Evolutionary conservation across 2,113 vertebrate species (phyloP).

Genomic region (Sebastes schlegelii): DNA sequence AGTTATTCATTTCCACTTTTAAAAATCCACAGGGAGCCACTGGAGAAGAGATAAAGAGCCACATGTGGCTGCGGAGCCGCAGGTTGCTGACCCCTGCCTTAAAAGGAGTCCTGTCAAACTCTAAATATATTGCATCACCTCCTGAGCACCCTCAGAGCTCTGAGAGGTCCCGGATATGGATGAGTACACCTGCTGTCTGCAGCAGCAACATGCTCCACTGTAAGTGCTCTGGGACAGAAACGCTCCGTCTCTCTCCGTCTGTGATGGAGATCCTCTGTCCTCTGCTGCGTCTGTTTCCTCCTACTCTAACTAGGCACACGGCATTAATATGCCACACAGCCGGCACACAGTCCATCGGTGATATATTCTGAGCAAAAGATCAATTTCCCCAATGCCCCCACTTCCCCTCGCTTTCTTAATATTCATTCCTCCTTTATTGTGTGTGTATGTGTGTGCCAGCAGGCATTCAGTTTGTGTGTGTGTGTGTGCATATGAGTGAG

Average conservation of each 20-base stretch:
- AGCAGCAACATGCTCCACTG: conserved; percentile 3
- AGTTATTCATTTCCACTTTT: too few species aligned
- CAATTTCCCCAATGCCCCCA: conserved; percentile 62
- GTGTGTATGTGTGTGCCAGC: not conserved
- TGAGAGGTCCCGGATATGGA: not conserved
- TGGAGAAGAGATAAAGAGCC: too few species aligned
- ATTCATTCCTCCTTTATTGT: conserved; percentile 6
- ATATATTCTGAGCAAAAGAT: conserved; percentile 69
- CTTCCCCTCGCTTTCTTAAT: conserved; percentile 32
- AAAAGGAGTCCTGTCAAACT: not conserved
- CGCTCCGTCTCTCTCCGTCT: not conserved
- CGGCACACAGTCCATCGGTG: conserved; percentile 41
- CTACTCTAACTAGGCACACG: conserved; percentile 56
- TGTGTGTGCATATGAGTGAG: conserved; percentile 12
- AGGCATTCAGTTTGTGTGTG: not conserved
- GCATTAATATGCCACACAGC: conserved; percentile 70
- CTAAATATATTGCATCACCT: not conserved
- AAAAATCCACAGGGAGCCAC: too few species aligned
- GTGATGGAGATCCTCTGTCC: conserved; percentile 56
- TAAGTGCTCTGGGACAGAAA: conserved; percentile 7
- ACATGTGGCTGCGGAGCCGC: too few species aligned
- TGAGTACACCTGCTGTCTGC: conserved; percentile 6
- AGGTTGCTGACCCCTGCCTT: too few species aligned
- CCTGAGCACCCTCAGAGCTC: not conserved
- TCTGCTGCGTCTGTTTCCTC: conserved; percentile 65